phyloP scores from a whole-genome alignment of 2,888 invertebrate genomes.

The Oxystoma pomonae region DNA sequence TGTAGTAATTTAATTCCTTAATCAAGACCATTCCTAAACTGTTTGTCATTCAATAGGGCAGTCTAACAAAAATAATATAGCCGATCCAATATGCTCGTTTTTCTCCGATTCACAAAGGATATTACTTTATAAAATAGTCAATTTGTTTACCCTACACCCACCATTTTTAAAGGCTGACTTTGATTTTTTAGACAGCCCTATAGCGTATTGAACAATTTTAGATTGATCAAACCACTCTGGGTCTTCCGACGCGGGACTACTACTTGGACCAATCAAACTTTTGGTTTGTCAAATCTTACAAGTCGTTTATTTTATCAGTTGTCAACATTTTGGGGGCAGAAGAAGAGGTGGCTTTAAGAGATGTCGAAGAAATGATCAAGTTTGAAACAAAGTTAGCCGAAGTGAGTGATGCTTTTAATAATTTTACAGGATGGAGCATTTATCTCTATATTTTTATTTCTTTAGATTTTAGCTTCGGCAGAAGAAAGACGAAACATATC shows the following conservation, averaged over 20 bases:
- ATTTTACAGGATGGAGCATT: no score
- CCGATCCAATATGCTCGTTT: no score
- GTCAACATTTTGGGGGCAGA: constrained; percentile 68
- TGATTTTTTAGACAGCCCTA: no score
- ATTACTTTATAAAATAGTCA: no score
- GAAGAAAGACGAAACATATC: constrained; percentile 79
- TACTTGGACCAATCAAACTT: constrained; percentile 64
- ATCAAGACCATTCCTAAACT: no score
- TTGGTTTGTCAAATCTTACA: constrained; percentile 72
- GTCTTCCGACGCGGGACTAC: constrained; percentile 69
- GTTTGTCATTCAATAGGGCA: no score
- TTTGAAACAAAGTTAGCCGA: constrained; percentile 72
- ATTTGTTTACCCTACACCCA: no score
- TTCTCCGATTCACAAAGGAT: no score
- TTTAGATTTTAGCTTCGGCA: constrained; percentile 69
- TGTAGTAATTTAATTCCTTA: constrained; percentile 12
- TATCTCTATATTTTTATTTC: no score
- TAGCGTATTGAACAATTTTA: constrained; percentile 6
- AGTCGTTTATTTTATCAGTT: constrained; percentile 67
- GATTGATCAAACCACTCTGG: constrained; percentile 76
- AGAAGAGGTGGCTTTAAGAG: constrained; percentile 53
- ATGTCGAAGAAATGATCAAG: constrained; percentile 66
- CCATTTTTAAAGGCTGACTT: no score
- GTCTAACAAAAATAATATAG: no score
- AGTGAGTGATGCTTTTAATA: constrained; percentile 38